phyloP scores from a whole-genome alignment of 2,797 vertebrate genomes.

The Phalanger gymnotis region DNA sequence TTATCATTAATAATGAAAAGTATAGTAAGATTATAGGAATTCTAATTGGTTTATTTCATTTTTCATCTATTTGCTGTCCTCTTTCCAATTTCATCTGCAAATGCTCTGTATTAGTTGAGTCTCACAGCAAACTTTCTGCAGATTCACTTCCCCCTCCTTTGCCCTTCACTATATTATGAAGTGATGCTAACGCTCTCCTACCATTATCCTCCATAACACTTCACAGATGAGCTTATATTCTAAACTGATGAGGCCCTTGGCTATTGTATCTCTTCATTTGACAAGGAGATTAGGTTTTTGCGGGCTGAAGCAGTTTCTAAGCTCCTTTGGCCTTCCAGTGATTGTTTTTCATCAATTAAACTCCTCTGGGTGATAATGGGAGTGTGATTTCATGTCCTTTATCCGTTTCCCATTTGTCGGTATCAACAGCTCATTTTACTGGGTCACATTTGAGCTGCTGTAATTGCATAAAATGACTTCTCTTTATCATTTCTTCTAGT shows the following conservation, averaged over 20 bases:
- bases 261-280: background rate
- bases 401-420: background rate
- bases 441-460: background rate
- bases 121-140: background rate
- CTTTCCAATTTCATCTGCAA: background rate
- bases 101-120: background rate
- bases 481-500: background rate
- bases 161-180: background rate
- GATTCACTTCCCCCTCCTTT: background rate
- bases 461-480: background rate
- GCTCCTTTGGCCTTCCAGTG: background rate
- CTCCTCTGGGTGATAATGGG: background rate
- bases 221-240: background rate
- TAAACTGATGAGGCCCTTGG: background rate
- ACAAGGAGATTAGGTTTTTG: background rate
- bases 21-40: background rate
- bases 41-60: background rate
- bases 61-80: background rate
- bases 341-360: constrained; percentile 1
- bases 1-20: background rate
- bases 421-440: background rate
- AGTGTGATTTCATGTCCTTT: background rate
- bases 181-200: background rate
- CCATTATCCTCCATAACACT: background rate
- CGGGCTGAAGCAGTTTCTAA: background rate